Conservation (phyloP, 2,797 vertebrate species). For the Alosa sapidissima region DNA sequence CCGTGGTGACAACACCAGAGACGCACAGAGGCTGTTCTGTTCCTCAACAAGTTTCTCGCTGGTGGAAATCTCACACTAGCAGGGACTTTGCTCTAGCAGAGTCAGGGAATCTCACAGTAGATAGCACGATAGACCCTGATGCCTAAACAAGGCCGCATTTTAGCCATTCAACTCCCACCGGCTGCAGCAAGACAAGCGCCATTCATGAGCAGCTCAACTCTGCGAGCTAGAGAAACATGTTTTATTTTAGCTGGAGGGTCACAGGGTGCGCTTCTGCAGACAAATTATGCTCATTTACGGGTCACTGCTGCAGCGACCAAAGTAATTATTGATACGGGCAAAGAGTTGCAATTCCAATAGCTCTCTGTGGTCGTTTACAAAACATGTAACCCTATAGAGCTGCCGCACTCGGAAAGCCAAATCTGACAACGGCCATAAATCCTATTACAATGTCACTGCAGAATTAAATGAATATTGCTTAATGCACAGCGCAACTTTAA, state of each 20-base stretch:
- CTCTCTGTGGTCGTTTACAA: not conserved
- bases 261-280: not conserved
- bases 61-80: not conserved
- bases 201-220: not conserved
- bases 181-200: not conserved
- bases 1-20: not conserved
- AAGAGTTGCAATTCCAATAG: not conserved
- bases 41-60: not conserved
- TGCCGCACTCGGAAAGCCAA: not conserved
- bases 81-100: not conserved
- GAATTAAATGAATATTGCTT: not conserved
- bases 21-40: not conserved
- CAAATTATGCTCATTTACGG: not conserved
- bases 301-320: not conserved
- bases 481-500: not conserved
- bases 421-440: not conserved
- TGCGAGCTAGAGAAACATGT: not conserved
- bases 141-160: not conserved
- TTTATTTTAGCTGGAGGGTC: not conserved
- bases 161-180: not conserved
- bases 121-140: not conserved
- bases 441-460: not conserved
- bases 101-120: not conserved
- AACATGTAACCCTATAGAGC: too few species aligned
- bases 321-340: not conserved